These are phyloP conservation scores for Brachypteracias leptosomus DNA, from an alignment of 2,113 vertebrate species.

Conservation along the genomic window DNA sequence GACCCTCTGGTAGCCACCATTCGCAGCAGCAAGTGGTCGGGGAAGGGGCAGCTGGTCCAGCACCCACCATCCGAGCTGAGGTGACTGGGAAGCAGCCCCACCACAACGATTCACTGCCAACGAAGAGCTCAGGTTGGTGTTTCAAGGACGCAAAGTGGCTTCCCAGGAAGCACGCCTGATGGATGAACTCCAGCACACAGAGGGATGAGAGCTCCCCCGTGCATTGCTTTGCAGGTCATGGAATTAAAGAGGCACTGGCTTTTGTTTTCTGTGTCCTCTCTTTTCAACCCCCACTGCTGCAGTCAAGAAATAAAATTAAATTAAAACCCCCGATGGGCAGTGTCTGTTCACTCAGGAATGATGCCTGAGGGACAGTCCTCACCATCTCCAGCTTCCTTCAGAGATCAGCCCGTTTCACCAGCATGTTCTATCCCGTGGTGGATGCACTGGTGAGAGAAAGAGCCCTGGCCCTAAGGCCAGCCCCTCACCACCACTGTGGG, in stretches of 20 bases:
- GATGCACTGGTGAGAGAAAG: neutral
- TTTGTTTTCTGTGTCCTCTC: neutral
- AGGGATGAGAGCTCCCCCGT: neutral
- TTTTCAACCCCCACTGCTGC: neutral
- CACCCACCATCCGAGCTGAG: neutral
- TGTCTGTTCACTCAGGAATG: neutral
- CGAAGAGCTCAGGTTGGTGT: neutral
- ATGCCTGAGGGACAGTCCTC: neutral
- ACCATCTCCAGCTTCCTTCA: neutral
- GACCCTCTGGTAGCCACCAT: neutral
- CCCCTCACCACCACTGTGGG: accelerated
- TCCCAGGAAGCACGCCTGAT: neutral
- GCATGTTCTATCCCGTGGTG: accelerated
- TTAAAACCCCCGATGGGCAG: neutral
- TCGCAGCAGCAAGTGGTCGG: neutral
- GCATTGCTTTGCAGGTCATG: neutral
- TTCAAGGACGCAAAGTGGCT: neutral
- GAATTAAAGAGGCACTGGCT: neutral
- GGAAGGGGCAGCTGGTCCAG: neutral
- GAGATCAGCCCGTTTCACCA: neutral
- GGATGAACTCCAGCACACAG: neutral
- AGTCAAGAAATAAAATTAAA: neutral
- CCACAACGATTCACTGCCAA: neutral
- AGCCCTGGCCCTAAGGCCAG: neutral
- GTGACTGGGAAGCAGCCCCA: neutral